phyloP scores from a whole-genome alignment of 1,140 invertebrate species.

The Theocolax elegans region DNA sequence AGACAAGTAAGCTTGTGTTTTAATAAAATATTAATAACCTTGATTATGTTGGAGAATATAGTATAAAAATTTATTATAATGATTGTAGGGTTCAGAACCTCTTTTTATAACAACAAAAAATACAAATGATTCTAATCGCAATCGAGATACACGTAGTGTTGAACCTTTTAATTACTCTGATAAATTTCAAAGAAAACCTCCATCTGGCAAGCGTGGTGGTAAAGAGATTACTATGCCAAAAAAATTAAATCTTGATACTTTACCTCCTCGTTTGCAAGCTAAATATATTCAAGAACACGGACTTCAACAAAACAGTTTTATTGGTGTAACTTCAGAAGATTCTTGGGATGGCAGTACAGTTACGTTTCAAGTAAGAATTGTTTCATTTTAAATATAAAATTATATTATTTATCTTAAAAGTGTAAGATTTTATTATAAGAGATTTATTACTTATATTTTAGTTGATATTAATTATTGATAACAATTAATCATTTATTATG shows the following conservation, averaged over 20 bases:
- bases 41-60: too few species aligned
- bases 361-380: slow-evolving; percentile 63
- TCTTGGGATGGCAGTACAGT: slow-evolving; percentile 67
- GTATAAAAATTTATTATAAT: not conserved
- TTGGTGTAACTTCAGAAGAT: slow-evolving; percentile 60
- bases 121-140: slow-evolving; percentile 59
- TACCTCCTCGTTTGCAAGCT: slow-evolving; percentile 69
- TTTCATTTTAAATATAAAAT: not conserved
- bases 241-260: slow-evolving; percentile 63
- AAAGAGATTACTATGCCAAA: slow-evolving; percentile 60
- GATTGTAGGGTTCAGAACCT: slow-evolving; percentile 68
- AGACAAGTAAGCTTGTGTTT: slow-evolving; percentile 56
- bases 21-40: slow-evolving; percentile 15
- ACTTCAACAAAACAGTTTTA: slow-evolving; percentile 51
- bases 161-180: slow-evolving; percentile 64
- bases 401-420: not conserved
- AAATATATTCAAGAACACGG: slow-evolving; percentile 69
- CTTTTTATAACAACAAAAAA: slow-evolving; percentile 54
- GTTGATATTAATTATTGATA: too few species aligned
- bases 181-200: slow-evolving; percentile 69
- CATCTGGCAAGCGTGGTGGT: slow-evolving; percentile 66
- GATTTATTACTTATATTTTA: too few species aligned
- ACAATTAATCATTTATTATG: too few species aligned
- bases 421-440: not conserved
- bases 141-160: slow-evolving; percentile 69